Evolutionary conservation across 1,140 invertebrate species (phyloP), one percentile per base, ranked within the genome.

Genomic region (Camponotus pennsylvanicus): DNA sequence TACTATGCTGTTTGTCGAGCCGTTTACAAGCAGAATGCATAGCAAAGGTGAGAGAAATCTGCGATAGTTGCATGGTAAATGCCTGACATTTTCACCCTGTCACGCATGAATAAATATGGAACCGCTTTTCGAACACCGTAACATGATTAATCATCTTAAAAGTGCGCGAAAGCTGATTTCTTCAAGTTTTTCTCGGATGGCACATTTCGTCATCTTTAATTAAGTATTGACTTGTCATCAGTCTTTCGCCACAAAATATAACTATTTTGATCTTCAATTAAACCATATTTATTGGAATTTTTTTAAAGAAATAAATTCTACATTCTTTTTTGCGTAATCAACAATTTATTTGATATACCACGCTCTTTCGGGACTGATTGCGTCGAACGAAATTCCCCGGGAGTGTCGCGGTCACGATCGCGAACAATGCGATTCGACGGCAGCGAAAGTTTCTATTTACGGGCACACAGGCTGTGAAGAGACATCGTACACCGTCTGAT

Each of bases 71-170:
- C 79, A 78, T 88, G 88, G 89, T 88, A 87, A 90, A 90, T 67
- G 89, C 21, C 77, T 90, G 88, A 90, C 89, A 90, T 90, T 90
- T 90, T 88, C 89, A 90, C 76, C 86, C 77, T 15, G 75, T 18
- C 73, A n/a, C 18, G 45, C 69, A 75, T 83, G 79, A 83, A 83
- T 83, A 83, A 83, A 75, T 27, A 63, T 75, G 40, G 67, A 32
- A 49, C 40, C 40, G 42, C 57, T 59, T 75, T 52, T 73, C 69
- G 69, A 83, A 45, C 40, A 80, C 3, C 21, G 52, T 13, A 37
- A 61, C 32, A 34, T 27, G 67, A 61, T 45, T 32, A 45, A 67
- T 82, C 69, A 49, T 75, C 69, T 18, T 21, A 55, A 55, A 71
- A 80, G 57, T 7, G 5, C 8, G 15, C 45, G 42, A 32, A 71